Evolutionary conservation across 2,113 vertebrate genomes (phyloP).

Genomic region (Enhydra lutris): DNA sequence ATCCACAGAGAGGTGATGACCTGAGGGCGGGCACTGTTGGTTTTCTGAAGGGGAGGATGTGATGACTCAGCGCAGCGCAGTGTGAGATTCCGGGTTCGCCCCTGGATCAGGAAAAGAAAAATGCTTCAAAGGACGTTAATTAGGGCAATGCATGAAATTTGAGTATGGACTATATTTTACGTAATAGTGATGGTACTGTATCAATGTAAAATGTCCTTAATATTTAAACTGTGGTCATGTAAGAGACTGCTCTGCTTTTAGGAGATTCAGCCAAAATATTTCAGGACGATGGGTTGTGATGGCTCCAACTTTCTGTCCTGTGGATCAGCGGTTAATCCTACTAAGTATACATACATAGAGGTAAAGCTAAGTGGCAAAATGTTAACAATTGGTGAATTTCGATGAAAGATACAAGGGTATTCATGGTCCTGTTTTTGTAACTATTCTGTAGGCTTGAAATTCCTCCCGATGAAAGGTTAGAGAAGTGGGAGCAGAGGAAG

Average conservation of each 20-base stretch:
- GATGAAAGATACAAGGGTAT: neutral
- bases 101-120: neutral
- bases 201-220: neutral
- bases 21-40: fast-evolving
- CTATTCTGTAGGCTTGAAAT: neutral
- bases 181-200: neutral
- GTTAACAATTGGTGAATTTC: neutral
- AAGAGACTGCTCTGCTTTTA: neutral
- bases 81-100: neutral
- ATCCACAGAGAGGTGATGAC: neutral
- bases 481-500: neutral
- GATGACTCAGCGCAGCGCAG: fast-evolving
- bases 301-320: neutral
- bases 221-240: neutral
- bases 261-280: neutral
- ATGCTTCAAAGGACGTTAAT: neutral
- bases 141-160: neutral
- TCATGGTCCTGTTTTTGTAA: neutral
- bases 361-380: neutral
- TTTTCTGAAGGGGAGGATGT: neutral
- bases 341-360: neutral
- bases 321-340: neutral
- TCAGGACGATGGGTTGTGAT: neutral
- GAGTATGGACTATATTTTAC: neutral
- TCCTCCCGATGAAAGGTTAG: neutral